Evolutionary conservation across 1,140 invertebrate species (phyloP), one percentile per base, ranked within the genome.

Genomic region (Hyposmocoma kahamanoa): DNA sequence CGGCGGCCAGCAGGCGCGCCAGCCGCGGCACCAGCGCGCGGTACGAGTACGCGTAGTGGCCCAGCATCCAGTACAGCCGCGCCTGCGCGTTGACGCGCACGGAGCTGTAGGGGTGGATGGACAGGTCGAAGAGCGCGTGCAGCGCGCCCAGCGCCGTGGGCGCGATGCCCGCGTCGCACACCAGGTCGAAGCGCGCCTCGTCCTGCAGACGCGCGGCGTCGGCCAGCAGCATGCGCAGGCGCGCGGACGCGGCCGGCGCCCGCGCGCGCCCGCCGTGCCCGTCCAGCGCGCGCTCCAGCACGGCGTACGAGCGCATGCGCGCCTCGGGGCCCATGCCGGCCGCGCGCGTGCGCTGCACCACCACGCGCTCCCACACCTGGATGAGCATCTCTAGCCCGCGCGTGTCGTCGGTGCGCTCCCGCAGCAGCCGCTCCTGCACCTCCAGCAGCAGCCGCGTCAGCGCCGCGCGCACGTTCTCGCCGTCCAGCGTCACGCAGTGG

Each of bases 1-100:
- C 71, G 3, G 42, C 30, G 1, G 28, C 32, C 1, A 83, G 44
- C 0, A 83, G 21, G 2, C 45, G 47, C 2, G 62, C 57, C 9
- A 84, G 38, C 17, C 63, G 65, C 0, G 79, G 79, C 0, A 80
- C 57, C 3, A 84, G 22, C 3, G 59, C 64, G 0, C 75, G 67
- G 47, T 80, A 83, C 0, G 79, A 81, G 43, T 75, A 84, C n/a
- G 81, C 70, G 32, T 78, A 73, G 56, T 80, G 73, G 32, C 55
- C 64, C 8, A 84, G 49, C 65, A 84, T 72, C 73, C 77, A 76
- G 52, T 74, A 74, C 0, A 84, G 47, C 22, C 75, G 67, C 1
- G 69, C 47, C 62, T 84, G 81, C 0, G 81, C 65, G 6, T 67
- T 44, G 2, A 73, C 57, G n/a, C 81, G 72, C 2, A 84, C 77